Evolutionary conservation across 2,888 invertebrate genomes (phyloP).

Genomic region (Aphelenchoides bicaudatus): DNA sequence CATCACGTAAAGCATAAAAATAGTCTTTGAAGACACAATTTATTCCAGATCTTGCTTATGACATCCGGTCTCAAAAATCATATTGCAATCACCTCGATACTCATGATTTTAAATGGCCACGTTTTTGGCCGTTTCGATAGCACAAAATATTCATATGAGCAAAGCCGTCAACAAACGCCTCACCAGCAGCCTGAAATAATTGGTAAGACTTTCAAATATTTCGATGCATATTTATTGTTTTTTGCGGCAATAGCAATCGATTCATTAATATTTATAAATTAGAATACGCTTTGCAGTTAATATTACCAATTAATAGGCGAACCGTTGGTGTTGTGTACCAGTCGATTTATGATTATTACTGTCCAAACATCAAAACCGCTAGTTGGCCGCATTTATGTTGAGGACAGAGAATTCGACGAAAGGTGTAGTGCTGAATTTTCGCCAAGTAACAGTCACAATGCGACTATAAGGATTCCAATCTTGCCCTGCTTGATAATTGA

Average conservation of each 20-base stretch:
- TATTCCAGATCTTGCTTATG: too few relatives aligned
- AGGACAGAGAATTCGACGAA: slow-evolving; percentile 23
- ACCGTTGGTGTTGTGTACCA: slow-evolving; percentile 20
- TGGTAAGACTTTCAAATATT: too few relatives aligned
- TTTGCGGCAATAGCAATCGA: background rate
- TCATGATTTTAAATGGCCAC: too few relatives aligned
- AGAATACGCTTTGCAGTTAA: background rate
- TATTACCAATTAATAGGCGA: slow-evolving; percentile 16
- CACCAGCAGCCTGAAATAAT: too few relatives aligned
- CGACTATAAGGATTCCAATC: slow-evolving; percentile 24
- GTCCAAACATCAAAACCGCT: slow-evolving; percentile 26
- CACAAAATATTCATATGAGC: too few relatives aligned
- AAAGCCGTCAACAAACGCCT: too few relatives aligned
- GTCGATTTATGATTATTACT: slow-evolving; percentile 22
- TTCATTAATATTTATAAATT: background rate
- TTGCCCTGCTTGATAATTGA: slow-evolving; percentile 21
- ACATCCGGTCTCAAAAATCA: too few relatives aligned
- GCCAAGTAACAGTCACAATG: slow-evolving; percentile 9
- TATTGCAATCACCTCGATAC: too few relatives aligned
- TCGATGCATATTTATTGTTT: background rate
- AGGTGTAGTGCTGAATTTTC: slow-evolving; percentile 26
- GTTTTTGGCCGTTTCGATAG: too few relatives aligned
- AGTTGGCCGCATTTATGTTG: slow-evolving; percentile 25
- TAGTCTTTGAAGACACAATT: too few relatives aligned
- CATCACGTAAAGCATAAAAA: too few relatives aligned